Evolutionary conservation across 2,888 invertebrate genomes (phyloP).

Genomic region (Stenichneumon culpator): DNA sequence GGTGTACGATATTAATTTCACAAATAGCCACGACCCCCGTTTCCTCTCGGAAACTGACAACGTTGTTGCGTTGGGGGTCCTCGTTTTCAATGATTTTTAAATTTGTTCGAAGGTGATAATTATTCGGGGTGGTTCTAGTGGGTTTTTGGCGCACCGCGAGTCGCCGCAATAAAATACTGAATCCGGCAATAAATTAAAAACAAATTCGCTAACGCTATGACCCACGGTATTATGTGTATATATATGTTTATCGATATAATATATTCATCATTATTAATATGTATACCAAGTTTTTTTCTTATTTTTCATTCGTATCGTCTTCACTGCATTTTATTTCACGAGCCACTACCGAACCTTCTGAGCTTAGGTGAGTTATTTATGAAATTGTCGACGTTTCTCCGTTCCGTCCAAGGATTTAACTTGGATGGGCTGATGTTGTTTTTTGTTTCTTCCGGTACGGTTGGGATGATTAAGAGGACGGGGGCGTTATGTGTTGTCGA

Average conservation of each 20-base stretch:
- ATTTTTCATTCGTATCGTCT: conserved; percentile 70
- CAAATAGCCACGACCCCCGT: conserved; percentile 70
- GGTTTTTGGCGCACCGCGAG: conserved; percentile 75
- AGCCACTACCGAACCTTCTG: conserved; percentile 77
- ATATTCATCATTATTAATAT: conserved; percentile 57
- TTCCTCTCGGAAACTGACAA: conserved; percentile 60
- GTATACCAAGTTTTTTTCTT: conserved; percentile 31
- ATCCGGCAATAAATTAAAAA: conserved; percentile 84
- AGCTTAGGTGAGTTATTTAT: conserved; percentile 71
- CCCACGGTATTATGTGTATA: conserved; percentile 61
- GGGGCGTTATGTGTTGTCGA: conserved; percentile 70
- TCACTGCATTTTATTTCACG: conserved; percentile 74
- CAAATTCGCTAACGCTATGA: conserved; percentile 69
- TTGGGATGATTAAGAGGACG: conserved; percentile 39
- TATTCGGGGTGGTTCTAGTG: conserved; percentile 28
- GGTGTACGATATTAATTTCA: conserved; percentile 71
- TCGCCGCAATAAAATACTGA: conserved; percentile 82
- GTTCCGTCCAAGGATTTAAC: conserved; percentile 45
- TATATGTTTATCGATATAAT: conserved; percentile 66
- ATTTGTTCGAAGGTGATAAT: conserved; percentile 10
- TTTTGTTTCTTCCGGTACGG: conserved; percentile 50
- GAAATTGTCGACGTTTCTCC: conserved; percentile 73
- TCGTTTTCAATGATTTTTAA: conserved; percentile 7
- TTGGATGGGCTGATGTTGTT: conserved; percentile 54
- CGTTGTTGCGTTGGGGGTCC: neutral